phyloP scores from a whole-genome alignment of 1,140 invertebrate genomes.

The Brachionus plicatilis region DNA sequence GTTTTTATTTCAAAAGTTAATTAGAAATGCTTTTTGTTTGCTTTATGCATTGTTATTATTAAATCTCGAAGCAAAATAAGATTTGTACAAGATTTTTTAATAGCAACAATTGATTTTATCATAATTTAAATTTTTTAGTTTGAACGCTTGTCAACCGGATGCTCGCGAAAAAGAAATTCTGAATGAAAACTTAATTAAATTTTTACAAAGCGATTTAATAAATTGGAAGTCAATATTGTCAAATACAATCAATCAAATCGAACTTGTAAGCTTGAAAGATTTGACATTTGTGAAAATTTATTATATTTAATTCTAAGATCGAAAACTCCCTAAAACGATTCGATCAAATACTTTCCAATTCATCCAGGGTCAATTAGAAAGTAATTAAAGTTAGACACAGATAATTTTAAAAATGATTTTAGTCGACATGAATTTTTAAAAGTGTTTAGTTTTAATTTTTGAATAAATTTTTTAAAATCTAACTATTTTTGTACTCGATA shows the following conservation, averaged over 20 bases:
- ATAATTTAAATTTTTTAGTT: background rate
- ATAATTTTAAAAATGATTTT: conserved; percentile 1
- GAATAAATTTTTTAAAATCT: background rate
- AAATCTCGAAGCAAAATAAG: background rate
- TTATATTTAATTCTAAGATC: background rate
- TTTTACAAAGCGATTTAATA: conserved; percentile 13
- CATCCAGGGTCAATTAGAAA: background rate
- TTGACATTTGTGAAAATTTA: background rate
- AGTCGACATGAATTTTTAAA: background rate
- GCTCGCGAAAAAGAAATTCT: background rate
- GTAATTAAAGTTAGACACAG: background rate
- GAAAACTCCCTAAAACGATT: conserved; percentile 16
- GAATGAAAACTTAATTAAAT: background rate
- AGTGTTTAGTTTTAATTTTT: background rate
- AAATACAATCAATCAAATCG: conserved; percentile 22
- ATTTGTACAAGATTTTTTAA: background rate
- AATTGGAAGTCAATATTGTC: conserved; percentile 25
- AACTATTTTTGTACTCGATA: background rate
- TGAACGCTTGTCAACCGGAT: background rate
- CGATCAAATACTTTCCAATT: background rate
- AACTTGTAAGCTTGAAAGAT: conserved; percentile 3
- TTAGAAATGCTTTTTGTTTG: background rate
- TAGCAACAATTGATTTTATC: background rate
- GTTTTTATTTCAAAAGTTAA: background rate
- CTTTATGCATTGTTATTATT: background rate